Percentiles rank a stretch among this genome's conserved stretches.
Evolutionary conservation across 2,113 vertebrate species (phyloP).

Genomic region (Thermophis baileyi): DNA sequence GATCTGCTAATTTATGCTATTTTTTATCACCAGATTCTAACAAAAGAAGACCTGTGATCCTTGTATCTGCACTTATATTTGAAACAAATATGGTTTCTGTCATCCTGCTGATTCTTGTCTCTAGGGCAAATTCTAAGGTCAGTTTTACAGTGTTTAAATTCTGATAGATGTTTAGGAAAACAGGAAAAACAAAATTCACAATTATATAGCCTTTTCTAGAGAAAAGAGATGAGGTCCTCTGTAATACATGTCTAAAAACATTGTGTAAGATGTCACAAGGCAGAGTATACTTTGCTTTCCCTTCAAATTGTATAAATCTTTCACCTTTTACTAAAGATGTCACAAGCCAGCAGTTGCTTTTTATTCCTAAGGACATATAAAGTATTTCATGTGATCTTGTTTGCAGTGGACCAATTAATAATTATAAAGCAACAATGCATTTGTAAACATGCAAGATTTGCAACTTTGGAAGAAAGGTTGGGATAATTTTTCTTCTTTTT

Average conservation of each 20-base stretch:
- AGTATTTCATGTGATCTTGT: neutral
- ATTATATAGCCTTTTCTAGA: slow-evolving; percentile 1
- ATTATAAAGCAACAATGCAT: neutral
- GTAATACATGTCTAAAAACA: neutral
- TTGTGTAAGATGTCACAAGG: neutral
- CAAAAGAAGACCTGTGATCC: neutral
- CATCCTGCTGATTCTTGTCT: neutral
- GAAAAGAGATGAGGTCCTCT: slow-evolving; percentile 11
- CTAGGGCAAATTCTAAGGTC: neutral
- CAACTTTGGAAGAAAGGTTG: neutral
- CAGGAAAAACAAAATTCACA: neutral
- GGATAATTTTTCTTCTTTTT: neutral
- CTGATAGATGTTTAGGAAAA: slow-evolving; percentile 23
- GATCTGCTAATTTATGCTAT: neutral
- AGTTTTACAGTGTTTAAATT: slow-evolving; percentile 19
- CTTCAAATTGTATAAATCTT: neutral
- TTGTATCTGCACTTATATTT: neutral
- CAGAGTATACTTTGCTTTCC: neutral
- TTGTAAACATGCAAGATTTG: neutral
- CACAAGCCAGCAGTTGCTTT: neutral
- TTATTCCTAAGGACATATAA: neutral
- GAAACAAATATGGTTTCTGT: slow-evolving; percentile 28
- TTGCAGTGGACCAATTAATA: slow-evolving; percentile 14
- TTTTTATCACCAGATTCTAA: slow-evolving; percentile 14
- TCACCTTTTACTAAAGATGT: neutral